phyloP scores from a whole-genome alignment of 2,888 invertebrate genomes.

The Chrysolina haemoptera region DNA sequence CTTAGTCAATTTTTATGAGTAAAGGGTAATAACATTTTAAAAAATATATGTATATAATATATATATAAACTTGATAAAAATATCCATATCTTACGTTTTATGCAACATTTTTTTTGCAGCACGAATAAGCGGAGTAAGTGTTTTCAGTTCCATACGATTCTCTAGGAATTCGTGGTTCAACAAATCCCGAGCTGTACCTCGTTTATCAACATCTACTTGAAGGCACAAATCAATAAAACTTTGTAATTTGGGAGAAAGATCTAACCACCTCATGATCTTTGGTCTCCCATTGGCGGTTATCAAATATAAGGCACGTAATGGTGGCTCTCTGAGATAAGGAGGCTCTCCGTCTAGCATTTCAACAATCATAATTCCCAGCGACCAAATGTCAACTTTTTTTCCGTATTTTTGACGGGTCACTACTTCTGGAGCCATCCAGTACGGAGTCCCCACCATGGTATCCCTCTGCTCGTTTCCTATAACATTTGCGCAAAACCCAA shows the following conservation, averaged over 20 bases:
- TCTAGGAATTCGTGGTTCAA: slow-evolving; percentile 85
- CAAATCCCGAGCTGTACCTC: slow-evolving; percentile 84
- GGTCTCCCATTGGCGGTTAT: slow-evolving; percentile 97
- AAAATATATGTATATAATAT: slow-evolving; percentile 8
- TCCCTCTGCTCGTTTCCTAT: slow-evolving; percentile 91
- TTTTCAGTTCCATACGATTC: slow-evolving; percentile 84
- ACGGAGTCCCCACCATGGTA: slow-evolving; percentile 98
- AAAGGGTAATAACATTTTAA: slow-evolving; percentile 11
- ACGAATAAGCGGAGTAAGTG: slow-evolving; percentile 90
- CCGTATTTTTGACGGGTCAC: slow-evolving; percentile 94
- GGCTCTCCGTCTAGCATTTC: slow-evolving; percentile 98
- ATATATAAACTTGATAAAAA: slow-evolving; percentile 6
- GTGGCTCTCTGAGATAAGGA: slow-evolving; percentile 96
- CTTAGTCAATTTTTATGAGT: slow-evolving; percentile 4
- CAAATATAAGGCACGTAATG: slow-evolving; percentile 91
- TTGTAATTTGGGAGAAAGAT: slow-evolving; percentile 83
- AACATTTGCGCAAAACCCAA: slow-evolving; percentile 98
- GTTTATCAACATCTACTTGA: slow-evolving; percentile 84
- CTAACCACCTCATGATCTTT: slow-evolving; percentile 87
- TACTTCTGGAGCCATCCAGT: slow-evolving; percentile 98
- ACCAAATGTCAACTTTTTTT: slow-evolving; percentile 91
- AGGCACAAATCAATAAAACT: slow-evolving; percentile 91
- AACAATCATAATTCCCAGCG: slow-evolving; percentile 98
- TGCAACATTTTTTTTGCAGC: slow-evolving; percentile 91
- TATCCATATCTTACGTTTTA: slow-evolving; percentile 68